Evolutionary conservation across 1,140 invertebrate species (phyloP).

Genomic region (Spodoptera frugiperda): DNA sequence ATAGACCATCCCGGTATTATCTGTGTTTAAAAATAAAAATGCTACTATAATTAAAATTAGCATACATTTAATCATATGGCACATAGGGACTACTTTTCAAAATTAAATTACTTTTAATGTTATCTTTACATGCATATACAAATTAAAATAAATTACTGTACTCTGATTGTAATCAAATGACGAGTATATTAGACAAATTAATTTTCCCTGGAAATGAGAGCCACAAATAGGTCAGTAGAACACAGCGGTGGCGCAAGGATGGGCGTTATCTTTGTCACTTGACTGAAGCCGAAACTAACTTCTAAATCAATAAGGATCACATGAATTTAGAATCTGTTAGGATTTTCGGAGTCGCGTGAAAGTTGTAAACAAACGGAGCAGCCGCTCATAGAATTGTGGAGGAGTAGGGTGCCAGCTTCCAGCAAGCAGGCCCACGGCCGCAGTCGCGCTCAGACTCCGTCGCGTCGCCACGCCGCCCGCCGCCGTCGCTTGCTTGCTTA

Average conservation of each 20-base stretch:
- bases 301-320: background rate
- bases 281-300: background rate
- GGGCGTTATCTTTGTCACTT: constrained; percentile 35
- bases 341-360: background rate
- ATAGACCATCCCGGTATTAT: too few relatives aligned
- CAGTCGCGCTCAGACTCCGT: constrained; percentile 72
- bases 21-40: too few relatives aligned
- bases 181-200: background rate
- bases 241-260: constrained; percentile 31
- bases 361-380: constrained; percentile 22
- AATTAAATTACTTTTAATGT: too few relatives aligned
- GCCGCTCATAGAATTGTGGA: constrained; percentile 27
- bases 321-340: background rate
- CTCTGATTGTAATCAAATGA: too few relatives aligned
- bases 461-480: constrained; percentile 65
- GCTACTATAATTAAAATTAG: too few relatives aligned
- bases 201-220: background rate
- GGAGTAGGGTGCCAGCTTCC: constrained; percentile 55
- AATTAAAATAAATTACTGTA: too few relatives aligned
- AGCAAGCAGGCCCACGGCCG: constrained; percentile 60
- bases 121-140: too few relatives aligned
- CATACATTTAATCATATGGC: too few relatives aligned
- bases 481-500: constrained; percentile 54
- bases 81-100: too few relatives aligned
- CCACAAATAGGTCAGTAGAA: constrained; percentile 58